phyloP scores from a whole-genome alignment of 1,140 invertebrate genomes.

The Choristoneura fumiferana region DNA sequence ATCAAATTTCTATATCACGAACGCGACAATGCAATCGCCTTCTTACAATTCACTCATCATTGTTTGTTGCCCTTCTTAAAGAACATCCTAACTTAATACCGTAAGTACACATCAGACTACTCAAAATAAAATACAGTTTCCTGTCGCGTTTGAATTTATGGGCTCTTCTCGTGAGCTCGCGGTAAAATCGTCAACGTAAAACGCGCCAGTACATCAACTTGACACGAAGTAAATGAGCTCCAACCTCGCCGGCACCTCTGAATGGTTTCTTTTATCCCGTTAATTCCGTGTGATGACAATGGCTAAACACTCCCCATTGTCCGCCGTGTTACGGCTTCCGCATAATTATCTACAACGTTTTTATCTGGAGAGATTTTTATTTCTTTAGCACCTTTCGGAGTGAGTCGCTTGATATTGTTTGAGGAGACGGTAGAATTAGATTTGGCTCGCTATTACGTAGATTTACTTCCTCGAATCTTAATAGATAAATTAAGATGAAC shows the following conservation, averaged over 20 bases:
- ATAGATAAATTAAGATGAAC: not conserved
- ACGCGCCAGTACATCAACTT: constrained; percentile 13
- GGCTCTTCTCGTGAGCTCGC: not conserved
- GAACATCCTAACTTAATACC: too few species aligned
- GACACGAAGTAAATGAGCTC: constrained; percentile 17
- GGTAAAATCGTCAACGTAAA: constrained; percentile 14
- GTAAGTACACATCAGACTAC: too few species aligned
- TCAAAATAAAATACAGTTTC: constrained; percentile 3
- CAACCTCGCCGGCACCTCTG: not conserved
- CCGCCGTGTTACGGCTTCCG: constrained; percentile 1
- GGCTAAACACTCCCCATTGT: constrained; percentile 13
- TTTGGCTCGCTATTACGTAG: not conserved
- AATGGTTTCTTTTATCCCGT: constrained; percentile 5
- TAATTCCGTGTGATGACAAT: constrained; percentile 15
- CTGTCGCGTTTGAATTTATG: constrained; percentile 9
- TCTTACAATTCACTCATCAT: too few species aligned
- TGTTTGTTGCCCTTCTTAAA: too few species aligned
- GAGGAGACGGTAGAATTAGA: not conserved
- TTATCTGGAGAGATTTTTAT: constrained; percentile 17
- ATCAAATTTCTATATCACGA: too few species aligned
- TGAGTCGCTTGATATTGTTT: not conserved
- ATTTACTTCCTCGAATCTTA: not conserved
- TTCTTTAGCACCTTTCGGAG: not conserved
- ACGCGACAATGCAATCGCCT: too few species aligned
- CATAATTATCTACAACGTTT: constrained; percentile 13